These are phyloP conservation scores for Scotopteryx bipunctaria DNA, from an alignment of 2,888 invertebrate species.

Conservation along the genomic window DNA sequence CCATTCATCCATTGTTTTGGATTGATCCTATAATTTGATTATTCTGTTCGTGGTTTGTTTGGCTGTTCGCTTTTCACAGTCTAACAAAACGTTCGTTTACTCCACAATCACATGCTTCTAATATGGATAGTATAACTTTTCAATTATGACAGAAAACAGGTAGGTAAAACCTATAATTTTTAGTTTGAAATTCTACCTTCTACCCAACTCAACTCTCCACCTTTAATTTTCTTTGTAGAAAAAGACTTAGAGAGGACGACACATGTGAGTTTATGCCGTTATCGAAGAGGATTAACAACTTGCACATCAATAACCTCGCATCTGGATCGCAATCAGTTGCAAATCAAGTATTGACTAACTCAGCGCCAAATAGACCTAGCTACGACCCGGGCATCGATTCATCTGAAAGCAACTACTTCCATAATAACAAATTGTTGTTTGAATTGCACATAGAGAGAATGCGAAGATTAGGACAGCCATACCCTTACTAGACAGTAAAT, in stretches of 20 bases:
- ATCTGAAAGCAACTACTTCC: constrained; percentile 92
- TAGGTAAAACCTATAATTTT: constrained; percentile 36
- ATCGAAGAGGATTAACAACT: constrained; percentile 94
- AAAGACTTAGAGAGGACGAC: constrained; percentile 90
- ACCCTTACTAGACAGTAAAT: constrained; percentile 59
- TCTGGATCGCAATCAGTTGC: constrained; percentile 52
- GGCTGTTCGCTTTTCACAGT: too few species aligned
- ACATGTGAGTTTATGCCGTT: constrained; percentile 92
- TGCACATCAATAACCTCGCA: constrained; percentile 86
- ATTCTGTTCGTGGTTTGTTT: too few species aligned
- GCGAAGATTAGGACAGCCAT: constrained; percentile 85
- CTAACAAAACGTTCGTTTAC: too few species aligned
- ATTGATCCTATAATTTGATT: too few species aligned
- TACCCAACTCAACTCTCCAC: not conserved
- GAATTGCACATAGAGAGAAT: constrained; percentile 92
- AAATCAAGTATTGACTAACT: constrained; percentile 47
- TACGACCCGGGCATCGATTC: constrained; percentile 91
- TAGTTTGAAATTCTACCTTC: not conserved
- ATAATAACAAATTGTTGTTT: constrained; percentile 93
- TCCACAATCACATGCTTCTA: too few species aligned
- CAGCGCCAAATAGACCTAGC: constrained; percentile 58
- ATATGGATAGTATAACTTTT: constrained; percentile 6
- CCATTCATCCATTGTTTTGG: too few species aligned
- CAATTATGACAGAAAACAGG: constrained; percentile 79
- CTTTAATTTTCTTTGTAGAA: constrained; percentile 77